Conservation (phyloP, 2,888 invertebrate species). For the Liopterus haemorrhoidalis region DNA sequence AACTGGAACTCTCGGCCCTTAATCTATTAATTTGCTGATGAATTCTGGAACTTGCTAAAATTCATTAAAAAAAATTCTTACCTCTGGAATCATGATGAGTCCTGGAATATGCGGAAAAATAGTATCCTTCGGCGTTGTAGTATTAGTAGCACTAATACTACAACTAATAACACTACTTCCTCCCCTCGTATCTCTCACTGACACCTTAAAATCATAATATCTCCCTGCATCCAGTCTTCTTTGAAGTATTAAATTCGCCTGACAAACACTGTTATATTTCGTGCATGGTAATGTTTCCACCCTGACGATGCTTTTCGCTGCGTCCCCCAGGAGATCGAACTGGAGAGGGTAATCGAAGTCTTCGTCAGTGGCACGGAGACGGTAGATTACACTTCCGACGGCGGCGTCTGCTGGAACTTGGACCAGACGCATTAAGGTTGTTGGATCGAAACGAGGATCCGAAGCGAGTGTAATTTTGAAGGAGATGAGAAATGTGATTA, state of each 20-base stretch:
- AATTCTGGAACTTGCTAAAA: too few relatives aligned
- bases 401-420: slow-evolving; percentile 78
- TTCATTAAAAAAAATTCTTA: slow-evolving; percentile 42
- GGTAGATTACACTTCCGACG: slow-evolving; percentile 78
- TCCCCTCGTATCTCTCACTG: slow-evolving; percentile 65
- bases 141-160: slow-evolving; percentile 69
- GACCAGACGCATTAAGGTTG: slow-evolving; percentile 75
- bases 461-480: too few relatives aligned
- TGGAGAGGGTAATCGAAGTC: slow-evolving; percentile 81
- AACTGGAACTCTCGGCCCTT: too few relatives aligned
- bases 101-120: slow-evolving; percentile 78
- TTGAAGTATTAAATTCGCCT: slow-evolving; percentile 77
- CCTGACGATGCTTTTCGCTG: slow-evolving; percentile 69
- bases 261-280: slow-evolving; percentile 80
- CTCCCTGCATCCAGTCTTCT: slow-evolving; percentile 73
- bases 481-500: too few relatives aligned
- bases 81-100: slow-evolving; percentile 70
- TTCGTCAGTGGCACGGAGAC: slow-evolving; percentile 80
- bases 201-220: slow-evolving; percentile 72
- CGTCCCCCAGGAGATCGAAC: slow-evolving; percentile 70
- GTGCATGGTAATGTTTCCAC: slow-evolving; percentile 79
- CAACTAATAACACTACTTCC: slow-evolving; percentile 49
- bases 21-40: too few relatives aligned
- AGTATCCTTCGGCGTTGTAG: slow-evolving; percentile 73
- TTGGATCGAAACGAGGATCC: slow-evolving; percentile 78